A percentile compares a stretch with the other conserved stretches of the same genome.
These are phyloP conservation scores for Dorcus parallelipipedus DNA, from an alignment of 2,888 invertebrate species.

Conservation along the genomic window DNA sequence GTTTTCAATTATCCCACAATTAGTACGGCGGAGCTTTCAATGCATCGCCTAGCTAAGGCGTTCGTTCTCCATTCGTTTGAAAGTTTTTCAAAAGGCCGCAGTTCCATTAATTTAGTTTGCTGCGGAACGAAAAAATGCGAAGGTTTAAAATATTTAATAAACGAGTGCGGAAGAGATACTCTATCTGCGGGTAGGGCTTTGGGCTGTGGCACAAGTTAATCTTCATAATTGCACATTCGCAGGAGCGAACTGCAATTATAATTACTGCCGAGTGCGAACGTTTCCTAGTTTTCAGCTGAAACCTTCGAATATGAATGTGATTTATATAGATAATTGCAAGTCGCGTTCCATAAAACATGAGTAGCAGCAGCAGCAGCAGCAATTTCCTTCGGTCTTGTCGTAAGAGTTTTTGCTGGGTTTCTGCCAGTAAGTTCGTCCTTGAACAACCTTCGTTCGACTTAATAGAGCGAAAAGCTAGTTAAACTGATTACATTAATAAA, in stretches of 20 bases:
- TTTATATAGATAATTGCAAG: not conserved
- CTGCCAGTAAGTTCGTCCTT: no score
- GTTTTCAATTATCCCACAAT: no score
- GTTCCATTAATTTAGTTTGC: not conserved
- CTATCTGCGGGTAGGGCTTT: not conserved
- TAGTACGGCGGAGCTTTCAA: no score
- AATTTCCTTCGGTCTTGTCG: no score
- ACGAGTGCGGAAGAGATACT: not conserved
- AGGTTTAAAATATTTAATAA: not conserved
- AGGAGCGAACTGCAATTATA: not conserved
- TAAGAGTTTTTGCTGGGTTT: no score
- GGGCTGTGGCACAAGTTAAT: conserved; percentile 3
- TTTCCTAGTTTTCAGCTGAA: not conserved
- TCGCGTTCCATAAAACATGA: no score
- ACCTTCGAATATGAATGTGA: conserved; percentile 1
- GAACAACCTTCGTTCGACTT: no score
- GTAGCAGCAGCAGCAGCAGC: no score
- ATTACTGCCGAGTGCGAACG: not conserved
- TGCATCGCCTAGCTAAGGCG: not conserved
- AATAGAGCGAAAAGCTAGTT: no score
- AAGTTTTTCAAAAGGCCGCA: not conserved
- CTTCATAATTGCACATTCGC: not conserved
- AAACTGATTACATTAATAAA: no score
- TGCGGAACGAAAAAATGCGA: not conserved
- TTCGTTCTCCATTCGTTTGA: not conserved